Percentiles rank a stretch among this genome's conserved stretches.
Evolutionary conservation across 92 coral and sea anemone species (phyloP).

Genomic region (Galaxea fascicularis): DNA sequence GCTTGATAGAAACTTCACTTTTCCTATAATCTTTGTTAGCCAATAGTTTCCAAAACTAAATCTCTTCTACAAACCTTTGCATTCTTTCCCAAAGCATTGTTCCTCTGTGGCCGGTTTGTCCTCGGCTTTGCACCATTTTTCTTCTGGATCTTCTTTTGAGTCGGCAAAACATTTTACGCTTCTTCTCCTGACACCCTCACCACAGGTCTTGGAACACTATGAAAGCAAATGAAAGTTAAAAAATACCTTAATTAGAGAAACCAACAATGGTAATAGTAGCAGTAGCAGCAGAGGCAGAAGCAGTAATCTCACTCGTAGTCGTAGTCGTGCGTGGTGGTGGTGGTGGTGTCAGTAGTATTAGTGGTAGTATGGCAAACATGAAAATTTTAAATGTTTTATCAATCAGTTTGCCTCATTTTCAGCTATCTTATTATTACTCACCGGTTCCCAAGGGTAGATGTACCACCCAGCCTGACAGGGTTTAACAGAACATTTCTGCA

Average conservation of each 20-base stretch:
- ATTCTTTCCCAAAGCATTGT: constrained; percentile 64
- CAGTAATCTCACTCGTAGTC: too few species aligned
- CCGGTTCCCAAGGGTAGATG: constrained; percentile 90
- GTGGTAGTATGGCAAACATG: too few species aligned
- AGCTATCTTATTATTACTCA: not conserved
- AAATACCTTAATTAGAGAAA: not conserved
- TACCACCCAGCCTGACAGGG: constrained; percentile 95
- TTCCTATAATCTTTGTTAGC: not conserved
- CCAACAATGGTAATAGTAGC: too few species aligned
- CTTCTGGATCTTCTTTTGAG: constrained; percentile 76
- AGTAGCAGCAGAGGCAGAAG: too few species aligned
- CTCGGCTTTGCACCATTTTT: constrained; percentile 77
- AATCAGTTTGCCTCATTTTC: too few species aligned
- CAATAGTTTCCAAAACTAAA: not conserved
- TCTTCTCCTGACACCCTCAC: constrained; percentile 78
- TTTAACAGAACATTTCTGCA: constrained; percentile 66
- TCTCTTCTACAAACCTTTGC: constrained; percentile 37
- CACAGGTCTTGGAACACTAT: constrained; percentile 94
- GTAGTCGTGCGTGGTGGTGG: too few species aligned
- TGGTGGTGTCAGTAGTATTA: too few species aligned
- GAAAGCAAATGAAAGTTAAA: not conserved
- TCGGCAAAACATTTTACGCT: constrained; percentile 88
- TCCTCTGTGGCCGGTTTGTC: constrained; percentile 73
- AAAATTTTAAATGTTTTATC: too few species aligned
- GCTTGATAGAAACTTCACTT: not conserved